Conservation (phyloP, 2,888 invertebrate species). For the Maniola hyperantus region DNA sequence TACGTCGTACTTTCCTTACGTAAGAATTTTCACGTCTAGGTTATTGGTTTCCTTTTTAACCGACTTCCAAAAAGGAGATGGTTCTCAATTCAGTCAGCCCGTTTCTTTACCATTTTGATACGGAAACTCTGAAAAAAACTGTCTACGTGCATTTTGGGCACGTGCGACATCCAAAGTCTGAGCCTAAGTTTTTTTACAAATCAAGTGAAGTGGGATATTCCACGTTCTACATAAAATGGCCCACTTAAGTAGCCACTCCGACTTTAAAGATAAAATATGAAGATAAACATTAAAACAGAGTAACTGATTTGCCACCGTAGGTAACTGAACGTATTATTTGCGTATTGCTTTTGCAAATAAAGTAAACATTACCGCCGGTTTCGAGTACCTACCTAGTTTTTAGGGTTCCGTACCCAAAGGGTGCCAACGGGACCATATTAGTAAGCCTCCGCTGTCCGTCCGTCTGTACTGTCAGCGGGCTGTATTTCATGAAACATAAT, state of each 20-base stretch:
- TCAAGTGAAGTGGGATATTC: constrained; percentile 9
- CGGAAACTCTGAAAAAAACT: not conserved
- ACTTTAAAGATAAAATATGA: not conserved
- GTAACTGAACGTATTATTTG: not conserved
- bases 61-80: too few species aligned
- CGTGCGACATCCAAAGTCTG: not conserved
- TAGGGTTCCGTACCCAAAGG: too few species aligned
- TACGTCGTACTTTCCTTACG: too few species aligned
- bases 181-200: too few species aligned
- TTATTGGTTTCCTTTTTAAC: too few species aligned
- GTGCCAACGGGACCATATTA: too few species aligned
- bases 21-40: too few species aligned
- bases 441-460: too few species aligned
- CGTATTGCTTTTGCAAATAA: constrained; percentile 7
- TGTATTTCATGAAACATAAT: too few species aligned
- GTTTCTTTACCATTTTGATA: too few species aligned
- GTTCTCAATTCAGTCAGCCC: too few species aligned
- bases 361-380: constrained; percentile 1
- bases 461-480: too few species aligned
- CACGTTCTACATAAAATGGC: constrained; percentile 14
- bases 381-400: constrained; percentile 1
- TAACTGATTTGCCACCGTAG: not conserved
- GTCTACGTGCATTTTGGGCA: not conserved
- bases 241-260: not conserved
- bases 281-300: not conserved